Base-by-base conservation (phyloP, 2,888 invertebrate genomes). In the Dichetophora obliterata region DNA sequence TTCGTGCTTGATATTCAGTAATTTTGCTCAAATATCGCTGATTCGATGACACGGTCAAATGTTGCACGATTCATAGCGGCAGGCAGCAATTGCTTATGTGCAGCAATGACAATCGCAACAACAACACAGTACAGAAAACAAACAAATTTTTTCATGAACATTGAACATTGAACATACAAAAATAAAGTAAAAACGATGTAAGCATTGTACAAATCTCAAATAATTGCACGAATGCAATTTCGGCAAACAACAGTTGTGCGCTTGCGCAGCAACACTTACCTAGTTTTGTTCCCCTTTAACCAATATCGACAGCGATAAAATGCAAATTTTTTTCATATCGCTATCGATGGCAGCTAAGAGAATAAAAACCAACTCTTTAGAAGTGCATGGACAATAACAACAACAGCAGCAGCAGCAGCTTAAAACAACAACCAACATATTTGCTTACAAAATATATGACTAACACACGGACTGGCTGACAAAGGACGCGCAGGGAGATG, bases 21-120 rank as follows among this genome's bases (percentile, higher is more conserved):
- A 43, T 4, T 43, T 43, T 11, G 43, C 43, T 43, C 43, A 43
- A 43, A 14, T 43, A 43, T 11, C 14, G 43, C 43, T 43, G 37
- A 34, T 1, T 50, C 50, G 68, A 19, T 68, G 68, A 68, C 68
- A 68, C 68, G 68, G 68, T 68, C 68, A 68, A 68, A 48, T 48
- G 68, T 68, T 50, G 19, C 68, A 68, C 68, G 68, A 68, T 22
- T 48, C 68, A 34, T 27, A 22, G 9, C 24, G 43, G 19, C n/a
- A 31, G n/a, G n/a, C 27, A 31, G n/a, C 24, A 66, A 65, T 5
- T 22, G 34, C 43, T 43, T 43, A 43, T 43, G 43, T 43, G 43
- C 22, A 66, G 14, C 37, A 22, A 37, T 37, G 19, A 37, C 65
- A 65, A 37, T 66, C 43, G 19, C 27, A 9, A 43, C n/a, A 9